Evolutionary conservation across 2,113 vertebrate species (phyloP).

Genomic region (Ascaphus truei): DNA sequence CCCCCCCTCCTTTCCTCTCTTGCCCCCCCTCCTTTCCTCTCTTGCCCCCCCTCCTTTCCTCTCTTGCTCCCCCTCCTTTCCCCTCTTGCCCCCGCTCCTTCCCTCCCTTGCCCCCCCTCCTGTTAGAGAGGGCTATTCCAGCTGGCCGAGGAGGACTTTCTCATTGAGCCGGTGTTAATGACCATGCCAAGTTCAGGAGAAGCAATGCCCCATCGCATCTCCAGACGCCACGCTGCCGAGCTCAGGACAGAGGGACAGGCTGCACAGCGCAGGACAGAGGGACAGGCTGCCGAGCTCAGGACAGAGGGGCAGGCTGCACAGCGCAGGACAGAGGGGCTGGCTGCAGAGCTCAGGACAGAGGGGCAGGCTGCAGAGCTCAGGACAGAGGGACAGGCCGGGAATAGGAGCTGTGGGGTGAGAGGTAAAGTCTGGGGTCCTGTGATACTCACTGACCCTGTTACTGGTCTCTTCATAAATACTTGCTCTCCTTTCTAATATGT

Average conservation of each 20-base stretch:
- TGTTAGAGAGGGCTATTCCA: conserved; percentile 86
- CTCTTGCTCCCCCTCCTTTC: not conserved
- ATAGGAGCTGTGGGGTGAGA: conserved; percentile 54
- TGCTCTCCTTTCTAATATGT: no score
- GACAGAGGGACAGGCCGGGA: conserved; percentile 8
- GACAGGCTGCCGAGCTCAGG: conserved; percentile 42
- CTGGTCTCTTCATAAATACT: no score
- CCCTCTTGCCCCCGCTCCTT: no score
- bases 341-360: not conserved
- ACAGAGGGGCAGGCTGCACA: not conserved
- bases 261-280: conserved; percentile 39
- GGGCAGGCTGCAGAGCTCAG: conserved; percentile 40
- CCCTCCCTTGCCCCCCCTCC: not conserved
- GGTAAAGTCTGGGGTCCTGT: no score
- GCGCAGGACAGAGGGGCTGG: conserved; percentile 52
- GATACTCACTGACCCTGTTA: no score
- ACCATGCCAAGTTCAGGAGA: conserved; percentile 14
- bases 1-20: no score
- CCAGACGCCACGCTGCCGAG: conserved; percentile 64
- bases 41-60: not conserved
- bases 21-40: no score
- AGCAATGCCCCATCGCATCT: conserved; percentile 79
- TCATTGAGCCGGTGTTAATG: conserved; percentile 78
- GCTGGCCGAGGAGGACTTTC: conserved; percentile 80
- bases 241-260: not conserved